Evolutionary conservation across 2,888 invertebrate species (phyloP).

Genomic region (Stramonita haemastoma): DNA sequence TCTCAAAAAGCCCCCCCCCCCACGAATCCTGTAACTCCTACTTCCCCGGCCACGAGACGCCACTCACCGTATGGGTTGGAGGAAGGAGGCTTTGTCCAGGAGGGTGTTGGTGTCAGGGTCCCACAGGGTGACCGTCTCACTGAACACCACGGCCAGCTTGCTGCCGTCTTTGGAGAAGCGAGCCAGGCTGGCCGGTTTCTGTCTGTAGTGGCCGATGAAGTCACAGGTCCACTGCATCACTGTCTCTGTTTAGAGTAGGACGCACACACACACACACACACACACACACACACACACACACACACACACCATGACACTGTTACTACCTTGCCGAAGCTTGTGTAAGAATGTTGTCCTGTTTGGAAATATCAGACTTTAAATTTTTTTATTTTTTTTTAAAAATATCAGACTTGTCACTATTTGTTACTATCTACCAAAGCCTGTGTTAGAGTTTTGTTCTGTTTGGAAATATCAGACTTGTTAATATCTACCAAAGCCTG

Average conservation of each 20-base stretch:
- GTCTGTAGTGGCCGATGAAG: slow-evolving; percentile 82
- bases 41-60: no score
- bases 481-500: no score
- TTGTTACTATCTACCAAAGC: no score
- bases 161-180: slow-evolving; percentile 88
- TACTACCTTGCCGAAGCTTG: background rate
- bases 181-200: slow-evolving; percentile 81
- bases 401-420: no score
- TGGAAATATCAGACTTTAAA: no score
- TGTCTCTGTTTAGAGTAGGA: slow-evolving; percentile 78
- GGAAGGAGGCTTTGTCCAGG: slow-evolving; percentile 53
- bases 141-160: slow-evolving; percentile 85
- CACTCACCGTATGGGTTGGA: slow-evolving; percentile 51
- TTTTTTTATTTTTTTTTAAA: no score
- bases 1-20: no score
- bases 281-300: no score
- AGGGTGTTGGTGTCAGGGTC: slow-evolving; percentile 78
- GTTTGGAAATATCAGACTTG: no score
- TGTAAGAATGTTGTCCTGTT: background rate
- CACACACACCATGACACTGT: background rate
- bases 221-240: slow-evolving; percentile 84
- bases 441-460: no score
- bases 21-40: no score
- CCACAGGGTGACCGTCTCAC: slow-evolving; percentile 85
- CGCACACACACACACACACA: no score